Conservation (phyloP, 2,797 vertebrate species). For the Basileuterus tristriatus region DNA sequence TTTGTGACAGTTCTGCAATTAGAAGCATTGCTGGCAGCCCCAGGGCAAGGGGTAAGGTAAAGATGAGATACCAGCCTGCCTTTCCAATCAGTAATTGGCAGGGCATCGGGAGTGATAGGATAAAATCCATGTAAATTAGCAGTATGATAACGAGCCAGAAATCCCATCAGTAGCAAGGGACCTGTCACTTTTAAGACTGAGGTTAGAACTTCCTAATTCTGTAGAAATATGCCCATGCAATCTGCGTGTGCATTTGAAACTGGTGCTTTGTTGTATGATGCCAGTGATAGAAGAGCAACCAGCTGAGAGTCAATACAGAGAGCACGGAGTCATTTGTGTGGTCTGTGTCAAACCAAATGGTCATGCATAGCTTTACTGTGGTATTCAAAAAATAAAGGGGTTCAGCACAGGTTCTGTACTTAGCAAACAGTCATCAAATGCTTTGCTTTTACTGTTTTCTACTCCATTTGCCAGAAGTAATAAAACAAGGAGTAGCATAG, state of each 20-base stretch:
- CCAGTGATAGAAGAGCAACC: neutral
- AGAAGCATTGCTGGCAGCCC: neutral
- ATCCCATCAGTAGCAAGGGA: neutral
- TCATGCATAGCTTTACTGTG: neutral
- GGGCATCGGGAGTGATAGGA: neutral
- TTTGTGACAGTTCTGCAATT: neutral
- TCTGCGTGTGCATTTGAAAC: neutral
- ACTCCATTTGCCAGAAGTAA: conserved; percentile 11
- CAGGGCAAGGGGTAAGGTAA: neutral
- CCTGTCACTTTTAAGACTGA: neutral
- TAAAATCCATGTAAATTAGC: conserved; percentile 46
- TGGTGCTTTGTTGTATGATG: neutral
- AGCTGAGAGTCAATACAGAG: neutral
- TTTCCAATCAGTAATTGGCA: neutral
- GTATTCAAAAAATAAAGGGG: conserved; percentile 8
- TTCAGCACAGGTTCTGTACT: neutral
- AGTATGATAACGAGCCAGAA: conserved; percentile 15
- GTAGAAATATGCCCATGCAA: neutral
- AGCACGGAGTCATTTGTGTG: neutral
- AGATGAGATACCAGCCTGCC: neutral
- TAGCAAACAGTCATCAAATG: neutral
- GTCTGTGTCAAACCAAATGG: neutral
- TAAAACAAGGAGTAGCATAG: neutral
- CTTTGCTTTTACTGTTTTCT: conserved; percentile 12
- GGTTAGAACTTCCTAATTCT: neutral